Evolutionary conservation across 2,888 invertebrate genomes (phyloP).

Genomic region (Adelphocoris suturalis): DNA sequence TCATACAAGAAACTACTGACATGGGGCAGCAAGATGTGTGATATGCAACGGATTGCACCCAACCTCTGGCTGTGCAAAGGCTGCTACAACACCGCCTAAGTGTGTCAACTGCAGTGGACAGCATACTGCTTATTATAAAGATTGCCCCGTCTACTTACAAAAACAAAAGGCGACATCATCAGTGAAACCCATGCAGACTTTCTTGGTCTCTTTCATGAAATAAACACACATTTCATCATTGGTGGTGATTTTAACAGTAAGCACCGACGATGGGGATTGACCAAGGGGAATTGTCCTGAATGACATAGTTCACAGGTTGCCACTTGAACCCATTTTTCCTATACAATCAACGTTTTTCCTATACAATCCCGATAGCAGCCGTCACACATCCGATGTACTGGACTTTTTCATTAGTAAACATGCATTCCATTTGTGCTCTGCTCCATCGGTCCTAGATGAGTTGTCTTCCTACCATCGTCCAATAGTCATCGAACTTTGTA

Average conservation of each 20-base stretch:
- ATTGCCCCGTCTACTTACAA: neutral
- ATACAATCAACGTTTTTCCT: conserved; percentile 9
- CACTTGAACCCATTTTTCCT: conserved; percentile 13
- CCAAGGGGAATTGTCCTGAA: neutral
- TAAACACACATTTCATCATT: neutral
- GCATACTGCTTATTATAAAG: conserved; percentile 18
- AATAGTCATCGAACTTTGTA: neutral
- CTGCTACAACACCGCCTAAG: neutral
- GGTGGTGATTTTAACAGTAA: no score
- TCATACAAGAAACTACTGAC: neutral
- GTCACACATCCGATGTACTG: conserved; percentile 7
- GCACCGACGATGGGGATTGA: conserved; percentile 41
- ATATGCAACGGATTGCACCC: neutral
- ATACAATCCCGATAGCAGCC: neutral
- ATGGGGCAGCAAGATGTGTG: neutral
- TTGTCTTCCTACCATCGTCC: conserved; percentile 25
- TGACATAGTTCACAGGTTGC: neutral
- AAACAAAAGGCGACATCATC: neutral
- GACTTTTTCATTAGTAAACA: conserved; percentile 47
- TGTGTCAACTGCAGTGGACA: conserved; percentile 41
- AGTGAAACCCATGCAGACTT: neutral
- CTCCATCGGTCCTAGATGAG: neutral
- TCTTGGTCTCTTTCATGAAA: neutral
- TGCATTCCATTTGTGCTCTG: neutral
- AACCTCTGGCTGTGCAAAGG: neutral